Evolutionary conservation across 1,140 invertebrate species (phyloP).

Genomic region (Bombus turneri): DNA sequence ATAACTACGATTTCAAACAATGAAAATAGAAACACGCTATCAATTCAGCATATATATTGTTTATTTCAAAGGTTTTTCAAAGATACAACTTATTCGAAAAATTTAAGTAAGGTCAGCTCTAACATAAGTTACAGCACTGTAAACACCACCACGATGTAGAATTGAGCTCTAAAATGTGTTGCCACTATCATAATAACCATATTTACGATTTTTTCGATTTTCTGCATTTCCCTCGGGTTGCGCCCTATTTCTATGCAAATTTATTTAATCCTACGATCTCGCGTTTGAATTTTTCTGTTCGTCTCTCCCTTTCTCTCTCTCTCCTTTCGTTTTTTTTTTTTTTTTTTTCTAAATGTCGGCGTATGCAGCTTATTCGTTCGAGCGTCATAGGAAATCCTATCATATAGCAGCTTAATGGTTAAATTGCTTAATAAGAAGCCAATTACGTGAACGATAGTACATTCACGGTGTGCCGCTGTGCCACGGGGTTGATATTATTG

Average conservation of each 20-base stretch:
- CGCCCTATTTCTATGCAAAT: slow-evolving; percentile 36
- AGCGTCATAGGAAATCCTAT: slow-evolving; percentile 1
- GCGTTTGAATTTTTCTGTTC: slow-evolving; percentile 26
- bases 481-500: slow-evolving; percentile 40
- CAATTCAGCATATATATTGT: no score
- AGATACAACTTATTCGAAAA: no score
- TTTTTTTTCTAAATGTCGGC: background rate
- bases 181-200: background rate
- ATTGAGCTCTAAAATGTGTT: background rate
- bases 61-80: no score
- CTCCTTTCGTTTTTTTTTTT: background rate
- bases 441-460: slow-evolving; percentile 43
- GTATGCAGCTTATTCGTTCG: slow-evolving; percentile 7
- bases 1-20: no score
- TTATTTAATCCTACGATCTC: slow-evolving; percentile 17
- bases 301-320: background rate
- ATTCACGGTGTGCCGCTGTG: slow-evolving; percentile 21
- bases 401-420: slow-evolving; percentile 13
- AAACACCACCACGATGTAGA: background rate
- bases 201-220: slow-evolving; percentile 29
- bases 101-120: no score
- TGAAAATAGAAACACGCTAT: no score
- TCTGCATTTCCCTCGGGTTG: no score
- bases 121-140: no score
- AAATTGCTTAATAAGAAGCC: slow-evolving; percentile 56